A percentile compares a stretch with the other conserved stretches of the same genome.
Conservation (phyloP, 2,888 invertebrate genomes). For the Drosophila aldrichi region DNA sequence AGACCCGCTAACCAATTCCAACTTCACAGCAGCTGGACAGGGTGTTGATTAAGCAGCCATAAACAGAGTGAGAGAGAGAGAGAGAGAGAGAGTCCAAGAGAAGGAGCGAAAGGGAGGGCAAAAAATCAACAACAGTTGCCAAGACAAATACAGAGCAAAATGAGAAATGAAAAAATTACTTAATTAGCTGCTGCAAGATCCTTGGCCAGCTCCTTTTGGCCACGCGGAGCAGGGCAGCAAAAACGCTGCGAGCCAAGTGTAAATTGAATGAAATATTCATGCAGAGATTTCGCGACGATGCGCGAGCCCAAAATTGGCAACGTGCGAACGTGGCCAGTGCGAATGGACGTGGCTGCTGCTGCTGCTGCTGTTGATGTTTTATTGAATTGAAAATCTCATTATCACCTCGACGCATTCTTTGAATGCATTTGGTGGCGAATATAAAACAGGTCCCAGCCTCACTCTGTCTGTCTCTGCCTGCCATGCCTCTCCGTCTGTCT, state of each 20-base stretch:
- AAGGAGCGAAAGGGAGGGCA: background rate
- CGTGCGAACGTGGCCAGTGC: slow-evolving; percentile 19
- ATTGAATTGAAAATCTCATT: slow-evolving; percentile 82
- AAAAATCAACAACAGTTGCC: slow-evolving; percentile 44
- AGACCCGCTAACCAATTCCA: slow-evolving; percentile 57
- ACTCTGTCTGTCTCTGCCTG: slow-evolving; percentile 17
- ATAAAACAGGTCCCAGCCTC: slow-evolving; percentile 35
- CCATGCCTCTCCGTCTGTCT: slow-evolving; percentile 10
- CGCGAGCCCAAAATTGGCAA: slow-evolving; percentile 69
- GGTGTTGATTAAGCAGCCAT: slow-evolving; percentile 75
- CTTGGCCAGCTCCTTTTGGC: slow-evolving; percentile 36
- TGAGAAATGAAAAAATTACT: slow-evolving; percentile 69
- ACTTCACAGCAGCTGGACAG: slow-evolving; percentile 41
- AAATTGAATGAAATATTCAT: slow-evolving; percentile 83
- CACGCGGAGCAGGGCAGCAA: slow-evolving; percentile 23
- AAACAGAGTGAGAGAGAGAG: slow-evolving; percentile 3
- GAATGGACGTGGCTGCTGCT: slow-evolving; percentile 10
- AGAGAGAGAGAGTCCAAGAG: background rate
- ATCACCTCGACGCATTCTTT: slow-evolving; percentile 81
- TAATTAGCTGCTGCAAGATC: slow-evolving; percentile 68
- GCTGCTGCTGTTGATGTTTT: slow-evolving; percentile 59
- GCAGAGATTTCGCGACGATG: slow-evolving; percentile 67
- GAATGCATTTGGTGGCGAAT: slow-evolving; percentile 66
- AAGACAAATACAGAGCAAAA: slow-evolving; percentile 32
- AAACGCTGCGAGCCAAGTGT: slow-evolving; percentile 62